Evolutionary conservation across 2,888 invertebrate species (phyloP).

Genomic region (Ichneumoninae sp.): DNA sequence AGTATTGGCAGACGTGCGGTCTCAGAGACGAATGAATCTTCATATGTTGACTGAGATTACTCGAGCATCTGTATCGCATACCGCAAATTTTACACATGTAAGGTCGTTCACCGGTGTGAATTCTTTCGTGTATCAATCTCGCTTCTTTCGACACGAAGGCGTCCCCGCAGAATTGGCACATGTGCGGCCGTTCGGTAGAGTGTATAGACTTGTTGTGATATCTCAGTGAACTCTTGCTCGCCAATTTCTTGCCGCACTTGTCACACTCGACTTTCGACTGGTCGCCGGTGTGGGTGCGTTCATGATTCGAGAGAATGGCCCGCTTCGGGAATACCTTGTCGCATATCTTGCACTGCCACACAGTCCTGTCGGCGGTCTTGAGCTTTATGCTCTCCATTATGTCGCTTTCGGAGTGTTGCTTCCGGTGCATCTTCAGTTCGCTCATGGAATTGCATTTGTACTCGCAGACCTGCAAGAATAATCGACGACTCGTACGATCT

Average conservation of each 20-base stretch:
- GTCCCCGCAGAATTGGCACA: constrained; percentile 84
- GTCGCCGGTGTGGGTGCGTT: constrained; percentile 74
- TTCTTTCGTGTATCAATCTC: constrained; percentile 82
- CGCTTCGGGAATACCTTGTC: constrained; percentile 75
- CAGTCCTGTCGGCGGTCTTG: constrained; percentile 69
- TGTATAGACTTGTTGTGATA: constrained; percentile 84
- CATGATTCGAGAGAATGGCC: constrained; percentile 75
- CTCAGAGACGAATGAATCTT: constrained; percentile 76
- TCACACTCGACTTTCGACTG: constrained; percentile 73
- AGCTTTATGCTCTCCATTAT: constrained; percentile 74
- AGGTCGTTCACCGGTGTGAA: constrained; percentile 82
- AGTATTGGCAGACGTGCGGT: constrained; percentile 76
- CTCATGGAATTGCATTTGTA: constrained; percentile 78
- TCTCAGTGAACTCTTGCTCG: constrained; percentile 77
- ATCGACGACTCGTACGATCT: neutral
- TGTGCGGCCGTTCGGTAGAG: constrained; percentile 83
- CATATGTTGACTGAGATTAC: constrained; percentile 80
- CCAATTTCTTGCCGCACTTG: constrained; percentile 78
- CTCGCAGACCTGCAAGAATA: constrained; percentile 74
- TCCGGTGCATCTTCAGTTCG: constrained; percentile 78
- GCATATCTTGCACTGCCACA: constrained; percentile 77
- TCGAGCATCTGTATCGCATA: constrained; percentile 80
- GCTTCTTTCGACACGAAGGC: constrained; percentile 83
- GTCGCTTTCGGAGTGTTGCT: constrained; percentile 77
- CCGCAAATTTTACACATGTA: constrained; percentile 78